Evolutionary conservation across 1,140 invertebrate genomes (phyloP).

Genomic region (Sycobia sp.): DNA sequence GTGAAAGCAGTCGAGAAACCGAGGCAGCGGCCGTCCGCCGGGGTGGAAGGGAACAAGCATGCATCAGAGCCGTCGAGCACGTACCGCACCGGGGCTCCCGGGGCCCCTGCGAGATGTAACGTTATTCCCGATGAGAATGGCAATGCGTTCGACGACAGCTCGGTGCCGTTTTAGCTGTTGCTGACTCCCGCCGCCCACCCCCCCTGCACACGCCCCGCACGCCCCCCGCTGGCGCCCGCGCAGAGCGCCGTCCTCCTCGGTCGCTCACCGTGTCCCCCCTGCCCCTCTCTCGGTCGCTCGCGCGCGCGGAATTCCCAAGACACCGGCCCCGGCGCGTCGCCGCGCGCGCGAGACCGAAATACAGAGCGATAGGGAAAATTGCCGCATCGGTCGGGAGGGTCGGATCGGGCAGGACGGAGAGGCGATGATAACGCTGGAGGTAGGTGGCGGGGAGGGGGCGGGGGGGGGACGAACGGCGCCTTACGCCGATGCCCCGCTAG

Average conservation of each 20-base stretch:
- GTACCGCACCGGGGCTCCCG: constrained; percentile 20
- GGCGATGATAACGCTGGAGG: not conserved
- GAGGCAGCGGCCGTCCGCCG: not conserved
- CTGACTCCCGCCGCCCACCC: no score
- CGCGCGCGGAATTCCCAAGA: constrained; percentile 21
- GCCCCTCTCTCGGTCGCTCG: not conserved
- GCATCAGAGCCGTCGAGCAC: constrained; percentile 32
- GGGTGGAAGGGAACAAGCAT: constrained; percentile 7
- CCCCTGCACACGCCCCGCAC: not conserved
- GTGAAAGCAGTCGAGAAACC: not conserved
- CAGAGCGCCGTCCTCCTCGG: not conserved
- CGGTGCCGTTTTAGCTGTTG: no score
- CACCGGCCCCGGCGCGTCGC: no score
- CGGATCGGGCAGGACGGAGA: no score
- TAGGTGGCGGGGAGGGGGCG: not conserved
- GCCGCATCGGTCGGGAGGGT: not conserved
- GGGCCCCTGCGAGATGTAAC: constrained; percentile 37
- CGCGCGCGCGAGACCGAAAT: constrained; percentile 11
- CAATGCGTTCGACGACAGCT: constrained; percentile 42
- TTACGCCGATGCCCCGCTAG: not conserved
- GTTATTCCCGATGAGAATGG: constrained; percentile 47
- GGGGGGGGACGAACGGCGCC: not conserved
- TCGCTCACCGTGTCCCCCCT: not conserved
- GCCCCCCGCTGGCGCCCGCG: no score
- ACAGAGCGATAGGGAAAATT: constrained; percentile 17